Conservation (phyloP, 2,797 vertebrate species). For the Molossus alvarezi region DNA sequence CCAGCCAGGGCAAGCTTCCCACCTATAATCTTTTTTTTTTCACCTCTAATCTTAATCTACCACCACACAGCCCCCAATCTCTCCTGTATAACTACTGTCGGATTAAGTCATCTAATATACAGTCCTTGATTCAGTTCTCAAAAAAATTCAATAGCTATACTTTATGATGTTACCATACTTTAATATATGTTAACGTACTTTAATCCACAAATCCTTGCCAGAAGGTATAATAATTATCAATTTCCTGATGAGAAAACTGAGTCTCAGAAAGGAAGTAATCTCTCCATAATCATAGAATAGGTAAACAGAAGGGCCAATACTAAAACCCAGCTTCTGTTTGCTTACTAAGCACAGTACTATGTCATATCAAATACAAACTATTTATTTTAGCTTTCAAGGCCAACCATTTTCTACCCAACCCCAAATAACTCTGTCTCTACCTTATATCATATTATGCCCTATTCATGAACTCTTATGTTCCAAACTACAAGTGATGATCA, state of each 20-base stretch:
- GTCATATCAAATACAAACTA: constrained; percentile 69
- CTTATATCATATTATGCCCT: background rate
- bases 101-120: background rate
- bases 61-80: background rate
- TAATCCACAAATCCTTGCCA: constrained; percentile 59
- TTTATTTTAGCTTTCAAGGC: constrained; percentile 68
- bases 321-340: constrained; percentile 69
- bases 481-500: constrained; percentile 43
- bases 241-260: constrained; percentile 74
- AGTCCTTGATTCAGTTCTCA: constrained; percentile 43
- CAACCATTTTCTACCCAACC: constrained; percentile 58
- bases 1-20: background rate
- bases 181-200: constrained; percentile 52
- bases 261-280: constrained; percentile 70
- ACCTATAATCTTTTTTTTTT: background rate
- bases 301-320: constrained; percentile 61
- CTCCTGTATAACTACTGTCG: background rate
- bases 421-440: constrained; percentile 51
- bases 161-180: constrained; percentile 50
- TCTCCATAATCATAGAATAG: constrained; percentile 5
- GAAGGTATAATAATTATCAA: constrained; percentile 71
- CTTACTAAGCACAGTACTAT: constrained; percentile 68
- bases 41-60: background rate
- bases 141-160: constrained; percentile 38
- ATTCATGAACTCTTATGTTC: constrained; percentile 32